Evolutionary conservation across 1,140 invertebrate genomes (phyloP).

Genomic region (Atopsyche davidsoni): DNA sequence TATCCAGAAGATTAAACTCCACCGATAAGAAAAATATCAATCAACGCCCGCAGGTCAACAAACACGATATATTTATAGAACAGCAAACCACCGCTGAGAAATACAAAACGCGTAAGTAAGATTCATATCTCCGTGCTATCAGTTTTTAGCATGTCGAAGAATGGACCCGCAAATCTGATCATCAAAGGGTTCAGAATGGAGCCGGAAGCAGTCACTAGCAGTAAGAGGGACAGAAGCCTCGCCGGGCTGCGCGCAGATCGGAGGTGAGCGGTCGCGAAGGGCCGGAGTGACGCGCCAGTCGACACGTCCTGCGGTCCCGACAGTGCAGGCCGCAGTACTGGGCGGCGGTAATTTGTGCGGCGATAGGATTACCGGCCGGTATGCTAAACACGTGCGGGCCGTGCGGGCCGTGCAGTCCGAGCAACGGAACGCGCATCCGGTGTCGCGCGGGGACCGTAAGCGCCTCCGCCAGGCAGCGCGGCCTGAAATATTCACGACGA

Average conservation of each 20-base stretch:
- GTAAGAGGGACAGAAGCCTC: too few relatives aligned
- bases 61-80: too few relatives aligned
- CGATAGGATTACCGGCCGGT: conserved; percentile 40
- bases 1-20: too few relatives aligned
- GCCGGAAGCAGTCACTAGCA: too few relatives aligned
- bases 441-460: background rate
- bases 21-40: too few relatives aligned
- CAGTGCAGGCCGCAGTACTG: conserved; percentile 5
- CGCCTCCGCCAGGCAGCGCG: background rate
- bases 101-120: too few relatives aligned
- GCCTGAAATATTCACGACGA: background rate
- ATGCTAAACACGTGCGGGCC: background rate
- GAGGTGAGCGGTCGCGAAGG: background rate
- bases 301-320: conserved; percentile 5
- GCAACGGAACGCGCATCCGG: conserved; percentile 16
- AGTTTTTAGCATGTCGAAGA: too few relatives aligned
- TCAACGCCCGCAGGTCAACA: too few relatives aligned
- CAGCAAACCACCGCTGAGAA: too few relatives aligned
- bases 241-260: conserved; percentile 1
- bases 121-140: too few relatives aligned
- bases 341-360: conserved; percentile 31
- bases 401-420: background rate
- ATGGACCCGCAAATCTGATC: too few relatives aligned
- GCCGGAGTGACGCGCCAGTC: conserved; percentile 2
- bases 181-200: too few relatives aligned